Base-by-base conservation (phyloP, 2,888 invertebrate genomes). In the Dascillus cervinus region DNA sequence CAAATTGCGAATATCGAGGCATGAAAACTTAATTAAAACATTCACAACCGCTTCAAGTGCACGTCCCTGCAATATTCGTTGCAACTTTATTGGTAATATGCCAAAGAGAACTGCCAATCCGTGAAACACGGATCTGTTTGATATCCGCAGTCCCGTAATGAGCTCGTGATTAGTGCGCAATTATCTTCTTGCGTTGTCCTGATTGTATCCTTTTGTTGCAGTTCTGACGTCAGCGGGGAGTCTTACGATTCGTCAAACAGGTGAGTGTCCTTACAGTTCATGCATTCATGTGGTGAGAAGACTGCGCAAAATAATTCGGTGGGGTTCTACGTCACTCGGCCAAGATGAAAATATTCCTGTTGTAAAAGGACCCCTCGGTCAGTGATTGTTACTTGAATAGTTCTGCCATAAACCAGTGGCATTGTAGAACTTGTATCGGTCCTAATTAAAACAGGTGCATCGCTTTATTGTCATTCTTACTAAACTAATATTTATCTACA, bases 121-220 rank as follows among this genome's bases (percentile, higher is more conserved):
- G 19, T 13, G 15, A 29, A 22, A 29, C 26, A 39, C 32, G 26
- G 11, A 29, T 38, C 26, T 33, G 32, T 13, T 33, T 39, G 23
- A 39, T 40, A 37, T 37, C 37, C 34, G 37, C 34, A 31, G 29
- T n/a, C 21, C 14, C 13, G 34, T 41, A 44, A 43, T 44, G 39
- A 40, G 38, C 37, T 32, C 40, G 37, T 42, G 45, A 45, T 51
- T 49, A 49, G 40, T 45, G 28, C 35, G 24, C 43, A 45, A 48
- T 49, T 52, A 49, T 47, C 46, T n/a, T n/a, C n/a, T 34, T 31
- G 44, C 42, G 47, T 51, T 50, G 44, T 48, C 38, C 44, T 52
- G 35, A 52, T 51, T 46, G 46, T 45, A 42, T 47, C 30, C n/a
- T 50, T 46, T 54, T 56, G 49, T 57, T 57, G 29, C 52, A 58